Evolutionary conservation across 2,888 invertebrate species (phyloP), one percentile per base, ranked within the genome.

Genomic region (Agonopterix arenella): DNA sequence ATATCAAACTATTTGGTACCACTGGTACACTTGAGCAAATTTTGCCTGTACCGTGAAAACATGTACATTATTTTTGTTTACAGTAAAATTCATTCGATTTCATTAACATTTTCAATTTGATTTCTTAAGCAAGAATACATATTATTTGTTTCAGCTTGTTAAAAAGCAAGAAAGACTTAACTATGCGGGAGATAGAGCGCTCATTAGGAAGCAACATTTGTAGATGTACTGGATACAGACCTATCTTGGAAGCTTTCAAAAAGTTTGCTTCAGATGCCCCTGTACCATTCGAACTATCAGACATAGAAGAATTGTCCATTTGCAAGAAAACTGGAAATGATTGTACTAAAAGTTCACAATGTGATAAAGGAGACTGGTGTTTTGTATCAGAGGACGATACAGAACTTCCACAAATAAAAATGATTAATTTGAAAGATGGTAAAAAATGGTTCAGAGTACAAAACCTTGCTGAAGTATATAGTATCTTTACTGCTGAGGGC

Each of bases 131-230:
- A n/a, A 16, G 2, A 37, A 11, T 28, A 16, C 13, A 45, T 9
- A 4, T 28, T 9, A 4, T 28, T 28, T 28, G 28, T 53, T 62
- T 52, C 60, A 91, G 90, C 44, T 65, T 83, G 46, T 59, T 90
- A 28, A 64, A 80, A 60, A 60, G 73, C 51, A 76, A 75, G 11
- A 64, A 59, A 52, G 70, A 86, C 11, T 66, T 92, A 42, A 91
- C 91, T 1, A 91, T 91, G 90, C 80, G 91, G 48, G 90, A 93
- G 59, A 89, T 94, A 4, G 94, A 95, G 68, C 91, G 93, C 60
- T 90, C 92, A 0, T 92, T 94, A 59, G 93, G 91, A 7, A 92
- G 94, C 49, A 94, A 94, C 60, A 90, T 93, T 11, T 95, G 95
- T 57, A 84, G 95, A 51, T 95, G 95, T 64, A 95, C 95, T 0